Evolutionary conservation across 2,113 vertebrate species (phyloP).

Genomic region (Oncorhynchus tshawytscha): DNA sequence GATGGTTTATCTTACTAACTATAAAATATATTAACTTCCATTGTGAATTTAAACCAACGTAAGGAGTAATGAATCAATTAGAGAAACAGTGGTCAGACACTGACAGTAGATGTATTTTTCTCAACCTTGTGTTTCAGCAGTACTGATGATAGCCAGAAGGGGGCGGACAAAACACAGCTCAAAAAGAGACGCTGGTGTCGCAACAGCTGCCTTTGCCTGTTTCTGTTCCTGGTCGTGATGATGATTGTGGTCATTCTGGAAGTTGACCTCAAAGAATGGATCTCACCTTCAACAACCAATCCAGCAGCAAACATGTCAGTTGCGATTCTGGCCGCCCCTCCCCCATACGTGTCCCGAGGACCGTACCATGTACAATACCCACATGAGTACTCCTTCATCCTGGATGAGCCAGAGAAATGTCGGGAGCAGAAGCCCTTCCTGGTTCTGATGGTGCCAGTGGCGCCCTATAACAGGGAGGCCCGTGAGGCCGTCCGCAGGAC

Average conservation of each 20-base stretch:
- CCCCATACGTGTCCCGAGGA: no score
- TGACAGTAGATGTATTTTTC: not conserved
- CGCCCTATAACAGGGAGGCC: slow-evolving; percentile 37
- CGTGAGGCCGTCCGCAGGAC: slow-evolving; percentile 66
- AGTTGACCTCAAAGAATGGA: not conserved
- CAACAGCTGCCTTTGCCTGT: not conserved
- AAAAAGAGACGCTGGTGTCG: not conserved
- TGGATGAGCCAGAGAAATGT: slow-evolving; percentile 55
- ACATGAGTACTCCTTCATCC: slow-evolving; percentile 43
- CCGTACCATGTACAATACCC: slow-evolving; percentile 46
- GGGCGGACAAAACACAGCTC: not conserved
- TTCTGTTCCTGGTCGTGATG: not conserved
- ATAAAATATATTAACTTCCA: no score
- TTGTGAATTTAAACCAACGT: no score
- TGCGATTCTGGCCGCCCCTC: no score
- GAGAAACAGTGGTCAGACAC: no score
- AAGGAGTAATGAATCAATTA: no score
- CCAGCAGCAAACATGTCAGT: slow-evolving; percentile 28
- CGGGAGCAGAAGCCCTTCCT: slow-evolving; percentile 58
- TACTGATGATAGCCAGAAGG: not conserved
- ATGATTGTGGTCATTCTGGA: not conserved
- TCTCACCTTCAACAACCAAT: no score
- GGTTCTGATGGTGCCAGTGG: slow-evolving; percentile 69
- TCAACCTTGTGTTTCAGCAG: not conserved
- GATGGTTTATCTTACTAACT: no score